These are phyloP conservation scores for Hippocampus kuda DNA, from an alignment of 2,797 vertebrate genomes.

Conservation along the genomic window DNA sequence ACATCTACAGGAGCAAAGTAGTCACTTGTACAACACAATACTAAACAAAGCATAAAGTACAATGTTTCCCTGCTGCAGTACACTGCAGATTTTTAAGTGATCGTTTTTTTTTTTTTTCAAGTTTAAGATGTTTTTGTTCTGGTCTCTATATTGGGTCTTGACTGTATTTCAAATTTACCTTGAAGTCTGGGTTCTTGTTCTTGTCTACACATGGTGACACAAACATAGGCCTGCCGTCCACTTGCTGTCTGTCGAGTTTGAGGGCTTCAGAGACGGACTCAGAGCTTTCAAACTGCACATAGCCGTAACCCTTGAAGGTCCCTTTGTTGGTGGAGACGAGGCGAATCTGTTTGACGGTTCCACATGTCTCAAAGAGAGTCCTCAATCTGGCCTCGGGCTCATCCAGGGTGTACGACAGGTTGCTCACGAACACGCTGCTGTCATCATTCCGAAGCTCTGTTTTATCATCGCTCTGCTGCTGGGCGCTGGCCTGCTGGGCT, in stretches of 20 bases:
- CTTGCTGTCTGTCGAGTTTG: slow-evolving; percentile 73
- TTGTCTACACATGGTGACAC: slow-evolving; percentile 95
- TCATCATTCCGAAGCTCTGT: slow-evolving; percentile 77
- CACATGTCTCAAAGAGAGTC: slow-evolving; percentile 75
- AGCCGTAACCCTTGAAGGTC: slow-evolving; percentile 85
- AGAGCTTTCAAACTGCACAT: slow-evolving; percentile 79
- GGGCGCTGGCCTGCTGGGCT: slow-evolving; percentile 50
- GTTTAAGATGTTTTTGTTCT: neutral
- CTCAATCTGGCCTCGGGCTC: slow-evolving; percentile 76
- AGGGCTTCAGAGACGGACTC: slow-evolving; percentile 72
- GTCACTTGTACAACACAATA: neutral
- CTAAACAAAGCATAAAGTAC: neutral
- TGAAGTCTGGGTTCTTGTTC: slow-evolving; percentile 90
- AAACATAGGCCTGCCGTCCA: slow-evolving; percentile 90
- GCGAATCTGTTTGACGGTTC: slow-evolving; percentile 74
- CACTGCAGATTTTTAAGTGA: too few species aligned
- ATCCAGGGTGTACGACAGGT: slow-evolving; percentile 78
- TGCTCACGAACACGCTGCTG: slow-evolving; percentile 88
- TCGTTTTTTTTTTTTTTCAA: too few species aligned
- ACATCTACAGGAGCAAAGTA: slow-evolving; percentile 68
- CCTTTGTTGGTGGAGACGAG: slow-evolving; percentile 77
- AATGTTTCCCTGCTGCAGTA: too few species aligned
- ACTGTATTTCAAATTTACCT: slow-evolving; percentile 62
- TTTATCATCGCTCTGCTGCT: slow-evolving; percentile 55
- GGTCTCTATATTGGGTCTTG: neutral